phyloP scores from a whole-genome alignment of 2,888 invertebrate species.

The Aromia moschata region DNA sequence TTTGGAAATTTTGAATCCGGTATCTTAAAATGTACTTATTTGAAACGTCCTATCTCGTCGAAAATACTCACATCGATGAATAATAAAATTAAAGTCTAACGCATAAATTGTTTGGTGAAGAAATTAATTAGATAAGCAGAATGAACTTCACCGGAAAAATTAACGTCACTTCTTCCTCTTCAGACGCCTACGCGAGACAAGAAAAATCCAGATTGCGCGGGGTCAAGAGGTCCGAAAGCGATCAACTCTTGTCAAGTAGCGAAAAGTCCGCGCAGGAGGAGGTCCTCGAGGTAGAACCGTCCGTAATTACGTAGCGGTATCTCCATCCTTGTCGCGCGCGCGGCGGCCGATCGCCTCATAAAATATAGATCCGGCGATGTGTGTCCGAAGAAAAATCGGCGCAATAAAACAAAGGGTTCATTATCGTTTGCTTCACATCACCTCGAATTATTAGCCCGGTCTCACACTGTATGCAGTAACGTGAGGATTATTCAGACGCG shows the following conservation, averaged over 20 bases:
- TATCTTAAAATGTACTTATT: too few species aligned
- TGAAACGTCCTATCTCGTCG: too few species aligned
- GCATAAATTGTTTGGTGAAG: too few species aligned
- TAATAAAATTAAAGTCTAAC: too few species aligned
- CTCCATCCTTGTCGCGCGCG: conserved; percentile 15
- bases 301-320: conserved; percentile 31
- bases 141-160: too few species aligned
- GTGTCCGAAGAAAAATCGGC: conserved; percentile 34
- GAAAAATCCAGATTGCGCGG: conserved; percentile 19
- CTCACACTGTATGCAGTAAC: too few species aligned
- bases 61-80: too few species aligned
- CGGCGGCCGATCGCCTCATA: conserved; percentile 12
- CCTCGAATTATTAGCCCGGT: conserved; percentile 30
- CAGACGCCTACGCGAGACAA: not conserved
- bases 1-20: too few species aligned
- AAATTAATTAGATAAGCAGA: too few species aligned
- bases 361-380: conserved; percentile 31
- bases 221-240: conserved; percentile 44
- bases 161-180: not conserved
- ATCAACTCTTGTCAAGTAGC: conserved; percentile 48
- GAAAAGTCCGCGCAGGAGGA: conserved; percentile 43
- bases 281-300: conserved; percentile 36
- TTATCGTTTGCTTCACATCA: conserved; percentile 39
- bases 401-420: conserved; percentile 38
- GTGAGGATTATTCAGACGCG: too few species aligned